These are phyloP conservation scores for Marisa cornuarietis DNA, from an alignment of 1,140 invertebrate species.

Conservation along the genomic window DNA sequence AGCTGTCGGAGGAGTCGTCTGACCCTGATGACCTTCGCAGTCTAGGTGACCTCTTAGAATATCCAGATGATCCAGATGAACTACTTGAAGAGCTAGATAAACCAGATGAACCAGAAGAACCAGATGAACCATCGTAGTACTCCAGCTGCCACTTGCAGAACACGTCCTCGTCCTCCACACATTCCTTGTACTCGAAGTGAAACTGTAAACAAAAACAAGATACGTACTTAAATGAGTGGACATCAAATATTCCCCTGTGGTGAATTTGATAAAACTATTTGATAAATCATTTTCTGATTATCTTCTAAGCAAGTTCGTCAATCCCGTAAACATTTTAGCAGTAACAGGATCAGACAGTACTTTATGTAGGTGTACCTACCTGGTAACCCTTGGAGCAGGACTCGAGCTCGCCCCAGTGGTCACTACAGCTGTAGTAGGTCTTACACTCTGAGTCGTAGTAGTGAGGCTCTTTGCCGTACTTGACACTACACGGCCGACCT, in stretches of 20 bases:
- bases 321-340: background rate
- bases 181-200: conserved; percentile 12
- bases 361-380: too few relatives aligned
- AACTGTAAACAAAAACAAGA: too few relatives aligned
- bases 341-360: too few relatives aligned
- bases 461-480: conserved; percentile 10
- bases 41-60: too few relatives aligned
- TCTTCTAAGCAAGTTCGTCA: too few relatives aligned
- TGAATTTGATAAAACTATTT: too few relatives aligned
- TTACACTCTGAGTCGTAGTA: conserved; percentile 4
- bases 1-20: too few relatives aligned
- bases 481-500: background rate
- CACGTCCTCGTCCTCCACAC: conserved; percentile 14
- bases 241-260: background rate
- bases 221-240: too few relatives aligned
- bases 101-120: background rate
- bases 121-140: background rate
- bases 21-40: too few relatives aligned
- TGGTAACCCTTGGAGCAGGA: conserved; percentile 1
- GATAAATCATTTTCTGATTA: too few relatives aligned
- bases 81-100: too few relatives aligned
- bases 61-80: too few relatives aligned
- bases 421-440: conserved; percentile 5
- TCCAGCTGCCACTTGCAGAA: conserved; percentile 22
- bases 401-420: background rate